Base-by-base conservation (phyloP, 2,888 invertebrate genomes). In the Acronicta leporina region DNA sequence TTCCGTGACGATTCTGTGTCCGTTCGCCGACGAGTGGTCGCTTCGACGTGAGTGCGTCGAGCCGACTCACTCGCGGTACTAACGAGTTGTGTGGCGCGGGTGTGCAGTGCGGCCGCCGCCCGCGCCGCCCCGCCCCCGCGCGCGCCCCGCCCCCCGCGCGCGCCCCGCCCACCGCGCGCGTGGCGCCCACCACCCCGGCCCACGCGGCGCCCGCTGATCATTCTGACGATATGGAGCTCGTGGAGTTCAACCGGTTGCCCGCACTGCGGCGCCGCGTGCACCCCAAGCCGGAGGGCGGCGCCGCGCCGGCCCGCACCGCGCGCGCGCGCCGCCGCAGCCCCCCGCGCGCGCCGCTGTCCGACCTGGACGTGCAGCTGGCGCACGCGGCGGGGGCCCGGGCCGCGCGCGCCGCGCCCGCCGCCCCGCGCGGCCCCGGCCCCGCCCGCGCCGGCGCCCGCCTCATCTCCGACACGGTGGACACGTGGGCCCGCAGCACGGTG, bases 391-490 rank as follows among this genome's bases (percentile, higher is more conserved):
- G 51, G 58, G 40, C 44, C 27, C 20, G 55, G 15, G 48, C 65
- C 42, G 50, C 64, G 6, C 50, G 40, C 14, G 40, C 15, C 38
- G 52, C 68, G n/a, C 73, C 38, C 11, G 51, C 63, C 49, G 14
- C 68, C 61, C 30, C 69, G 71, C 16, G 51, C 95, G n/a, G n/a
- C n/a, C n/a, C 73, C 38, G 13, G 51, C 63, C 49, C 15, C 68
- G 62, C 61, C 30, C 69, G 71, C 16, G 51, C 95, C 93, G 81
- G 94, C 95, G 70, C 85, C 2, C 78, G 83, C 43, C 90, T 96
- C 64, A 95, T 96, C 75, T 94, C 95, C 52, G 94, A 95, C 80
- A 96, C 96, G 9, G 96, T 96, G 49, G 96, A 96, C 79, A 91
- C 95, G 42, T 96, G 96, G 96, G 93, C 95, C 47, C 89, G 90